phyloP scores from a whole-genome alignment of 1,140 invertebrate species.

The Zaprionus lachaisei region DNA sequence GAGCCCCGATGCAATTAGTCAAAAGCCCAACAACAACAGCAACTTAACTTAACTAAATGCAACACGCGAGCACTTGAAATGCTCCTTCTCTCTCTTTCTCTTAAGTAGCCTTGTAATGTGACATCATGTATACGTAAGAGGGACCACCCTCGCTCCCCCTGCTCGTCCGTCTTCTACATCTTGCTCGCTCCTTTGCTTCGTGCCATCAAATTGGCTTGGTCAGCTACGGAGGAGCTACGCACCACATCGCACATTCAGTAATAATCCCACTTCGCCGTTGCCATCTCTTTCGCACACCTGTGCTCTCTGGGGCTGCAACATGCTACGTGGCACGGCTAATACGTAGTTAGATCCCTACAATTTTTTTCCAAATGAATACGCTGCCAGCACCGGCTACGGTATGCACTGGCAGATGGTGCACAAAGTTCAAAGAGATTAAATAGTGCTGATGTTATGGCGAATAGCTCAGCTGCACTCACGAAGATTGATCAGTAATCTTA shows the following conservation, averaged over 20 bases:
- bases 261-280: slow-evolving; percentile 32
- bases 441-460: background rate
- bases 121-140: slow-evolving; percentile 32
- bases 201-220: slow-evolving; percentile 34
- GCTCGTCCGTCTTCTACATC: no score
- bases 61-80: slow-evolving; percentile 48
- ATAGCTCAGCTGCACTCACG: background rate
- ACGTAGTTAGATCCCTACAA: slow-evolving; percentile 14
- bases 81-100: background rate
- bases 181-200: background rate
- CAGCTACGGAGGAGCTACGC: slow-evolving; percentile 20
- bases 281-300: background rate
- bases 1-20: slow-evolving; percentile 68
- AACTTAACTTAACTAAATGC: slow-evolving; percentile 43
- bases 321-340: slow-evolving; percentile 23
- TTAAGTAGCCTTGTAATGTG: slow-evolving; percentile 50
- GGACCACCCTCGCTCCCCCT: background rate
- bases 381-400: slow-evolving; percentile 30
- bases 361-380: slow-evolving; percentile 35
- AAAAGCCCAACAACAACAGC: slow-evolving; percentile 47
- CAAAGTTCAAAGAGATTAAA: background rate
- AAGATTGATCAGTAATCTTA: background rate
- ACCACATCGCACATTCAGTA: slow-evolving; percentile 45
- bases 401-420: background rate
- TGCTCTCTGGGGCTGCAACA: background rate